Conservation (phyloP, 2,888 invertebrate species). For the Brachyptera putata region DNA sequence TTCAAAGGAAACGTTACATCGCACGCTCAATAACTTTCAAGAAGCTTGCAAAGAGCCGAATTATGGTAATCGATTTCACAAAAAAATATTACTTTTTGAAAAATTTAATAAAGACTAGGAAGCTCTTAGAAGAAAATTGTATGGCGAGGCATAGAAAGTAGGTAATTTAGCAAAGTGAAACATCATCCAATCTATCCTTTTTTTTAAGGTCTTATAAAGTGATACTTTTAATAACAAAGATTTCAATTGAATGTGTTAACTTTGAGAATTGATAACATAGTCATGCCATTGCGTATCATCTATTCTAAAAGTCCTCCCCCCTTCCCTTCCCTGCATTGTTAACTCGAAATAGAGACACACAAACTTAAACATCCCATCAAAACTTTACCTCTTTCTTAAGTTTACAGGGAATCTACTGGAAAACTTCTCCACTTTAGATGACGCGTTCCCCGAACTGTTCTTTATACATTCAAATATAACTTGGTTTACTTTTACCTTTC, state of each 20-base stretch:
- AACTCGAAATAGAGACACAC: not conserved
- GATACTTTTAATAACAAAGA: not conserved
- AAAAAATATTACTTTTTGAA: constrained; percentile 14
- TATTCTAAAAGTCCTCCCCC: not conserved
- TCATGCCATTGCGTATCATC: constrained; percentile 6
- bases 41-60: constrained; percentile 8
- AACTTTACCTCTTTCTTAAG: constrained; percentile 15
- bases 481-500: constrained; percentile 7
- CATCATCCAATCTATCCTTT: constrained; percentile 12
- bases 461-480: constrained; percentile 11
- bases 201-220: not conserved
- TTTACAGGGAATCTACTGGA: constrained; percentile 10
- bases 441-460: constrained; percentile 9
- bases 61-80: constrained; percentile 12
- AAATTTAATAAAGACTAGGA: constrained; percentile 7
- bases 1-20: no score
- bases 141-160: not conserved
- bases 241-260: not conserved
- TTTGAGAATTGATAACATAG: not conserved
- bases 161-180: not conserved
- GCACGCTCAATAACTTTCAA: no score
- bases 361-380: not conserved
- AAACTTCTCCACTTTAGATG: constrained; percentile 13
- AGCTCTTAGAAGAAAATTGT: not conserved
- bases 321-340: not conserved